Evolutionary conservation across 2,113 vertebrate genomes (phyloP), one percentile per base, ranked within the genome.

Genomic region (Ochotona curzoniae): DNA sequence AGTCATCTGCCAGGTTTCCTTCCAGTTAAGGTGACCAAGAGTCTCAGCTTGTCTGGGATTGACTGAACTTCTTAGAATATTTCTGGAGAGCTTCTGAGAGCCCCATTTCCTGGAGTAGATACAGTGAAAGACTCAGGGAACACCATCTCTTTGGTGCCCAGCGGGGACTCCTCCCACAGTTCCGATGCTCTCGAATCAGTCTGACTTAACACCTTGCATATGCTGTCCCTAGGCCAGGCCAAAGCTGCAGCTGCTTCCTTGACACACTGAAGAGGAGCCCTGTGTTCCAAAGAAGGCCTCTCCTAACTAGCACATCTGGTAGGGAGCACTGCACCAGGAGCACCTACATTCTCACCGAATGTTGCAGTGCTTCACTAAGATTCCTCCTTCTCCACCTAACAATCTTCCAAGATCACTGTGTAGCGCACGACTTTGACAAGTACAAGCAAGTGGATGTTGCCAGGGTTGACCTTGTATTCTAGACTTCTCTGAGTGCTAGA

Each of bases 1-100:
- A 69, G 49, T 49, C n/a, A 76, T 28, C 30, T 85, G 35, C 81
- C 51, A 38, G 76, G 7, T 76, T 71, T 95, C 76, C 54, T 76
- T 35, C 13, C 15, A 20, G 12, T 90, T 86, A 35, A 61, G 10
- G 23, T 71, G 49, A 63, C 44, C 82, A 54, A 44, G 8, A 35
- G 14, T 30, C 49, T 30, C 32, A 51, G 26, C 69, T 23, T 67
- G 23, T 44, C 23, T n/a, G n/a, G 6, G 38, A 75, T 5, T 18
- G 1, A 92, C 2, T 44, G 20, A 18, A 21, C 32, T 69, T 69
- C 49, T 44, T 47, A 76, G 21, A 30, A 75, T 4, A 14, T 54
- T 81, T 26, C 64, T 49, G 18, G 14, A 78, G 11, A 54, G 38
- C 7, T 44, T 73, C 57, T 18, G 60, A 86, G n/a, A 67, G n/a